Evolutionary conservation across 1,140 invertebrate genomes (phyloP), one percentile per base, ranked within the genome.

Genomic region (Leucophenga varia): DNA sequence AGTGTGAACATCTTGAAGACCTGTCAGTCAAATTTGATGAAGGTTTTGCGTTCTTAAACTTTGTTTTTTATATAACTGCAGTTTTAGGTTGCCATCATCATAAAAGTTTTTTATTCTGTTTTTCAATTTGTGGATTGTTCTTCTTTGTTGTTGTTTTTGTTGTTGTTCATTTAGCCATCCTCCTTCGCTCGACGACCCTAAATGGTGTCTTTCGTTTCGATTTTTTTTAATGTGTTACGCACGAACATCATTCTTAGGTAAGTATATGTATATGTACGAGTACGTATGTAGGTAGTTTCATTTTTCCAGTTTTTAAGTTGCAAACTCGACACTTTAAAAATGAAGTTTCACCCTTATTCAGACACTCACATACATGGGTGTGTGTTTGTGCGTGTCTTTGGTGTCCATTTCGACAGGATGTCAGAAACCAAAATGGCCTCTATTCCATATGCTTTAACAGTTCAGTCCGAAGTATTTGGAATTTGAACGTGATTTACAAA

Each of bases 1-100:
- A 59, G 64, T 72, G 69, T 63, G 61, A 72, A 69, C 64, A 57
- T 69, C 61, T 72, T 69, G 57, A 72, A 72, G 70, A 72, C 59
- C 69, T 72, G 69, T 69, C 69, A 52, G 57, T 69, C 69, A 67
- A 58, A 59, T 59, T 69, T 72, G 69, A 72, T 61, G 57, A 72
- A 72, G 69, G 69, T 72, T 64, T 53, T 56, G 54, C 52, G 52
- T 56, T 57, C 19, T 40, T 31, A 31, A 30, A 39, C 34, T 37
- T 17, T 40, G 25, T 31, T 49, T 31, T 12, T 18, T 18, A 14
- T 35, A 34, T 43, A 40, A 43, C 36, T 46, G 49, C 45, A 58
- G 58, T 63, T 51, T 49, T 41, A 36, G 47, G 42, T 20, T 47
- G 43, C 43, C 53, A 57, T 44, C 22, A n/a, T n/a, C n/a, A n/a